Conservation (phyloP, 2,113 vertebrate species). For the Mobula hypostoma region DNA sequence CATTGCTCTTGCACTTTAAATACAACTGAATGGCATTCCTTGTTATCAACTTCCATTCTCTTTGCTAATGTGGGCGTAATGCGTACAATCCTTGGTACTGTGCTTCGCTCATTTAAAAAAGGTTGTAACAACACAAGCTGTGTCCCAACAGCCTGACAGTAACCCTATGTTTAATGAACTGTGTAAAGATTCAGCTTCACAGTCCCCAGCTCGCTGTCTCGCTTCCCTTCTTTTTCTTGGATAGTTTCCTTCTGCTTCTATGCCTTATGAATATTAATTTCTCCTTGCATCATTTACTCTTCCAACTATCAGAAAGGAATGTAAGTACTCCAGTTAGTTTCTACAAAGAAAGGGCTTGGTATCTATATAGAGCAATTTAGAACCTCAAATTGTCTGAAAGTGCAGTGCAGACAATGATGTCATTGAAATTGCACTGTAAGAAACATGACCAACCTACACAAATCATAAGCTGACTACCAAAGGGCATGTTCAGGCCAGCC, state of each 20-base stretch:
- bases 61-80: neutral
- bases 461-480: neutral
- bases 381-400: neutral
- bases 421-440: neutral
- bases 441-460: neutral
- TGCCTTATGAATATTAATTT: neutral
- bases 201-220: neutral
- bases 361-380: neutral
- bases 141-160: neutral
- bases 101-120: neutral
- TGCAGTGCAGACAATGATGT: neutral
- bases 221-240: neutral
- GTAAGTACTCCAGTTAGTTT: neutral
- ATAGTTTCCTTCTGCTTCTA: neutral
- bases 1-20: neutral
- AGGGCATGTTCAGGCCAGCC: neutral
- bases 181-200: neutral
- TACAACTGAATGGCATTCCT: neutral
- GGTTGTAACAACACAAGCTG: neutral
- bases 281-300: neutral
- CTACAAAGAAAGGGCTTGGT: neutral
- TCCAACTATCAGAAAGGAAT: neutral
- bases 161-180: neutral
- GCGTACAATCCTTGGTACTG: neutral
- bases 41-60: neutral